phyloP scores from a whole-genome alignment of 1,140 invertebrate genomes.

The Anastatus disparis region DNA sequence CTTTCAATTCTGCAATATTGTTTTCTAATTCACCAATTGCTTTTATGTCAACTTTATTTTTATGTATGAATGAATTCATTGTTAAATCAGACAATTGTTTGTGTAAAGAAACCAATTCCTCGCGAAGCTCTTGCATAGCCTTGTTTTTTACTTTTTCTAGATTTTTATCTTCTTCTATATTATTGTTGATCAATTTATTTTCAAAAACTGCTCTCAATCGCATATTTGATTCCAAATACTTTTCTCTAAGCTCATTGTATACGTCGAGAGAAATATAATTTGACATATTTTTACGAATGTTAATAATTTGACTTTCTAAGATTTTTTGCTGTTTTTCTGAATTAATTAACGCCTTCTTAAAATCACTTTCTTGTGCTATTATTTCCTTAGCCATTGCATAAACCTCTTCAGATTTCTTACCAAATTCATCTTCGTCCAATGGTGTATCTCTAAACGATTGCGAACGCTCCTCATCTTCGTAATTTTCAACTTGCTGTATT shows the following conservation, averaged over 20 bases:
- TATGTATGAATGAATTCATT: not conserved
- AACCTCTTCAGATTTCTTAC: conserved; percentile 52
- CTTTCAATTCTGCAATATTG: conserved; percentile 35
- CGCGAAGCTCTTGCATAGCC: conserved; percentile 4
- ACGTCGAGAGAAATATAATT: conserved; percentile 52
- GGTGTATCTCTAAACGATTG: not conserved
- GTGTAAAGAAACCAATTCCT: conserved; percentile 27
- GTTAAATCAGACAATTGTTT: conserved; percentile 5
- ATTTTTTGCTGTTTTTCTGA: conserved; percentile 52
- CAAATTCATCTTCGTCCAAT: conserved; percentile 50
- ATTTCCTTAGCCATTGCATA: conserved; percentile 55
- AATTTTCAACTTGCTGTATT: not conserved
- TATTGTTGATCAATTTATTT: conserved; percentile 43
- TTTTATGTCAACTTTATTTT: not conserved
- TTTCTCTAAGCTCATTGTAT: conserved; percentile 55
- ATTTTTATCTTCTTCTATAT: not conserved
- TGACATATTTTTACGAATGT: conserved; percentile 52
- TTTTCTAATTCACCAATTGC: conserved; percentile 35
- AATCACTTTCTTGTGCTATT: conserved; percentile 49
- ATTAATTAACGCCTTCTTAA: conserved; percentile 53
- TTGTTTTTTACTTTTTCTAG: not conserved
- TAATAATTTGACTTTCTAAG: conserved; percentile 50
- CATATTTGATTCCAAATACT: conserved; percentile 56
- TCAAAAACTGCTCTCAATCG: conserved; percentile 56
- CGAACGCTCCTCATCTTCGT: not conserved